Conservation (phyloP, 64 coral and sea anemone genomes). For the Catalaphyllia jardinei region DNA sequence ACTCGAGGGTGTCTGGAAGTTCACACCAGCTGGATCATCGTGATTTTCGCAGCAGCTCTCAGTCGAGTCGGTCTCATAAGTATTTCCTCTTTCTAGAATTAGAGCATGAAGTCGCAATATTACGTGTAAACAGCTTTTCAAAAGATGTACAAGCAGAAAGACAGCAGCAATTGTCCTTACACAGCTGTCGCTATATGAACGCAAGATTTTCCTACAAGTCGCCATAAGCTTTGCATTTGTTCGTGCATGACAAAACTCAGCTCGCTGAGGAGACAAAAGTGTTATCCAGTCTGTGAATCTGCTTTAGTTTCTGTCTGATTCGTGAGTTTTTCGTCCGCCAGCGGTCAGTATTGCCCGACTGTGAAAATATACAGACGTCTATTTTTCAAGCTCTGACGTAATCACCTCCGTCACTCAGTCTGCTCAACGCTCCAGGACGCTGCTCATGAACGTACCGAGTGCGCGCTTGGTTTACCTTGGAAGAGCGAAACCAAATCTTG, state of each 20-base stretch:
- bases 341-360: neutral
- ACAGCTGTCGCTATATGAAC: neutral
- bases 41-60: no score
- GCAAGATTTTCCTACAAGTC: neutral
- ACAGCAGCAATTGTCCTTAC: neutral
- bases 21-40: no score
- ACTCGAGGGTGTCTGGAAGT: no score
- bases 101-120: no score
- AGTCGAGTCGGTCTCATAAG: no score
- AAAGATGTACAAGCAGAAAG: neutral
- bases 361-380: neutral
- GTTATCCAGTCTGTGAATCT: neutral
- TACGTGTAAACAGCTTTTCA: no score
- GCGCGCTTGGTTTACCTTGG: no score
- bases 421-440: neutral
- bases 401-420: neutral
- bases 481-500: no score
- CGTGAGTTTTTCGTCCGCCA: neutral
- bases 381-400: neutral
- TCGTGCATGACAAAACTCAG: neutral
- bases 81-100: no score
- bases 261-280: no score
- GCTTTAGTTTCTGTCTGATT: neutral
- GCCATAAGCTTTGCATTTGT: neutral
- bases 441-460: neutral